A percentile compares a stretch with the other conserved stretches of the same genome.
phyloP scores from a whole-genome alignment of 2,113 vertebrate species.

The Clarias magur region DNA sequence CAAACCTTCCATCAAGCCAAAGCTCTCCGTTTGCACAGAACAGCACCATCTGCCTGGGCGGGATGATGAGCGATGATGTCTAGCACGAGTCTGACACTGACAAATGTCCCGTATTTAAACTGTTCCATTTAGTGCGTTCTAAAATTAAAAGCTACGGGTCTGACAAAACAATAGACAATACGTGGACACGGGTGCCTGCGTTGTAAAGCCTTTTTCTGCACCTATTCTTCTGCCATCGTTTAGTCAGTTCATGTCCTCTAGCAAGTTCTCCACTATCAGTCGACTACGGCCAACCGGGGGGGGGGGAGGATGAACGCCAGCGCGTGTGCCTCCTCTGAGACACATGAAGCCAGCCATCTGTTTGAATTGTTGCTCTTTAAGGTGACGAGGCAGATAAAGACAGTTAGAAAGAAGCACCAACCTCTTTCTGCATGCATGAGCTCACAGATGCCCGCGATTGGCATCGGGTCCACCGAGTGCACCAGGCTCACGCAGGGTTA shows the following conservation, averaged over 20 bases:
- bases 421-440: not conserved
- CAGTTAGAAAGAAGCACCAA: not conserved
- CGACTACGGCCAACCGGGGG: not conserved
- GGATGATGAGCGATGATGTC: conserved; percentile 28
- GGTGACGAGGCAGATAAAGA: not conserved
- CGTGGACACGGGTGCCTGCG: not conserved
- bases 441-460: not conserved
- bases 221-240: not conserved
- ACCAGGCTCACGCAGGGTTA: not conserved
- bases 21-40: not conserved
- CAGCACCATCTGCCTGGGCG: not conserved
- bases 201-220: not conserved
- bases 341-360: not conserved
- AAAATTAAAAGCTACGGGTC: conserved; percentile 26
- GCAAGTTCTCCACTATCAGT: not conserved
- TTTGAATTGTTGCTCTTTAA: not conserved
- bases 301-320: not conserved
- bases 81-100: conserved; percentile 36
- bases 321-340: not conserved
- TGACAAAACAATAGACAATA: not conserved
- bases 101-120: conserved; percentile 31
- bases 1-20: not conserved
- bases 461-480: not conserved
- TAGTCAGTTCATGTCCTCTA: not conserved
- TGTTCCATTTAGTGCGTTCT: not conserved